A percentile compares a stretch with the other conserved stretches of the same genome.
These are phyloP conservation scores for Saxidomus purpurata DNA, from an alignment of 1,140 invertebrate species.

Conservation along the genomic window DNA sequence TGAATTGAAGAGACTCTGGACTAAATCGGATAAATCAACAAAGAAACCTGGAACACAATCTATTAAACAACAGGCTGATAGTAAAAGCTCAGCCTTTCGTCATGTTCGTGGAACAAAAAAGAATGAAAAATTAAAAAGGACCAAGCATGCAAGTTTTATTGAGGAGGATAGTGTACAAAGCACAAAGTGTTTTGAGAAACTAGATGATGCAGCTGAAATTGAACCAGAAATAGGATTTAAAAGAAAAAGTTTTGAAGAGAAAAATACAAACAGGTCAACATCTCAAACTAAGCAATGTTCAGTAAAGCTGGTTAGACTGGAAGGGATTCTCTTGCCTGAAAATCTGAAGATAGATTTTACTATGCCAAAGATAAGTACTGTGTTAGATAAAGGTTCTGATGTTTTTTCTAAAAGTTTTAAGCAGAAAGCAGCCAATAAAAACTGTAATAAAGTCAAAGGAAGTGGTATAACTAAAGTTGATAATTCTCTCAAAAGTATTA, in stretches of 20 bases:
- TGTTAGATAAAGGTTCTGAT: background rate
- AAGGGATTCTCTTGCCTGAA: background rate
- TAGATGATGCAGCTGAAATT: background rate
- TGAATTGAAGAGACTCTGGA: constrained; percentile 44
- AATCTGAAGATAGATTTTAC: background rate
- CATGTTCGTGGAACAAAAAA: no score
- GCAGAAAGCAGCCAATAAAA: background rate
- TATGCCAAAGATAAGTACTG: background rate
- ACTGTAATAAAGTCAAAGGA: background rate
- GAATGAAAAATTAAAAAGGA: background rate
- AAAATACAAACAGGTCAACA: background rate
- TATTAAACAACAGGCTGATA: background rate
- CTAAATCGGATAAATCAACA: background rate
- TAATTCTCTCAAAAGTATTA: background rate
- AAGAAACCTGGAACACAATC: background rate
- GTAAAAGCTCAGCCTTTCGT: background rate
- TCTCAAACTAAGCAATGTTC: background rate
- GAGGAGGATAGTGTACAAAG: no score
- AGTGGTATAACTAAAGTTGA: background rate
- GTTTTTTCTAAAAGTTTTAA: background rate
- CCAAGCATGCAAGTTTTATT: no score
- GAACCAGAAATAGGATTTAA: background rate
- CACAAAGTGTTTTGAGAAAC: no score
- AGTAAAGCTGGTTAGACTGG: background rate
- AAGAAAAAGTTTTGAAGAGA: background rate